Percentiles rank a stretch among this genome's conserved stretches.
phyloP scores from a whole-genome alignment of 2,113 vertebrate genomes.

The Pantherophis guttatus region DNA sequence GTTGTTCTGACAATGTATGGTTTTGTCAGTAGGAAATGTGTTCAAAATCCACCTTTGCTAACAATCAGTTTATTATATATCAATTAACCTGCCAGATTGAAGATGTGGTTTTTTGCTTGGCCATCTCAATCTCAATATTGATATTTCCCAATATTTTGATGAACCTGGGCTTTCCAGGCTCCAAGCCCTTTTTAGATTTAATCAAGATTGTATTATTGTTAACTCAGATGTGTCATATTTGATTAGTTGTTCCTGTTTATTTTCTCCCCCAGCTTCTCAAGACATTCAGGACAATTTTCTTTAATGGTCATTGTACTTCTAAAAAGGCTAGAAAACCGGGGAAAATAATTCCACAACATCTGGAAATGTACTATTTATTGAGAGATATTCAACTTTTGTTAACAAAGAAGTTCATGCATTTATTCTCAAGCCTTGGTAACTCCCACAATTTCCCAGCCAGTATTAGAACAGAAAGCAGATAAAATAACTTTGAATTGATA shows the following conservation, averaged over 20 bases:
- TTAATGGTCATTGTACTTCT: background rate
- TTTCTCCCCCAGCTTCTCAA: background rate
- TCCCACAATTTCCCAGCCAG: background rate
- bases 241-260: background rate
- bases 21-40: background rate
- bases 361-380: background rate
- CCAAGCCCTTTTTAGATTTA: background rate
- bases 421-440: background rate
- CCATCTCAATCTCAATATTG: background rate
- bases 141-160: background rate
- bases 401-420: background rate
- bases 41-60: background rate
- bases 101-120: background rate
- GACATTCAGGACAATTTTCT: background rate
- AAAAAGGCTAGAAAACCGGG: background rate
- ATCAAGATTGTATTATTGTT: background rate
- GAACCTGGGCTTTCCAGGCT: background rate
- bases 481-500: background rate
- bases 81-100: background rate
- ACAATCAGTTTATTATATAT: background rate
- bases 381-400: background rate
- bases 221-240: background rate
- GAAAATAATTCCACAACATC: background rate
- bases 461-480: background rate
- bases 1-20: background rate